Conservation (phyloP, 2,888 invertebrate species). For the Muscina levida region DNA sequence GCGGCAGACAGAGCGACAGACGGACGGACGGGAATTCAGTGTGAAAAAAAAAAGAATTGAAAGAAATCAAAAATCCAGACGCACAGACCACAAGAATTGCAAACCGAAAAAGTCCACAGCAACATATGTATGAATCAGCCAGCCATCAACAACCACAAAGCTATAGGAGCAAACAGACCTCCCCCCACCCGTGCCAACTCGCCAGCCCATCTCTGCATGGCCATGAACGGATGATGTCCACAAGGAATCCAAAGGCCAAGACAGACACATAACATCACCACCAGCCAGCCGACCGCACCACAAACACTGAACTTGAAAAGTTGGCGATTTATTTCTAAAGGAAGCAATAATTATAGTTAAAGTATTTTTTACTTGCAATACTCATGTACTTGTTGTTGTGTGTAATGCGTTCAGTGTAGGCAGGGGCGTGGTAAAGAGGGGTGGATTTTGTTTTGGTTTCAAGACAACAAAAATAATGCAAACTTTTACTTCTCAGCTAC, state of each 20-base stretch:
- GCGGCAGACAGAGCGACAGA: conserved; percentile 5
- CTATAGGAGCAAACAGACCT: conserved; percentile 15
- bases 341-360: conserved; percentile 73
- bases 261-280: conserved; percentile 21
- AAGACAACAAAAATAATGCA: too few relatives aligned
- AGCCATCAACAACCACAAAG: conserved; percentile 33
- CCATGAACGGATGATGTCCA: conserved; percentile 24
- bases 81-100: conserved; percentile 42
- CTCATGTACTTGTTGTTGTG: conserved; percentile 34
- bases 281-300: conserved; percentile 11
- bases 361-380: conserved; percentile 44
- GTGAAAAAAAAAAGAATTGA: neutral
- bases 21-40: neutral
- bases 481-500: too few relatives aligned
- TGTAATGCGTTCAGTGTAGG: conserved; percentile 44
- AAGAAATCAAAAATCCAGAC: conserved; percentile 51
- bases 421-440: conserved; percentile 24
- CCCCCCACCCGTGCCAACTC: neutral
- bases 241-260: conserved; percentile 2
- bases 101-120: neutral
- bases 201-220: too few relatives aligned
- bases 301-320: conserved; percentile 66
- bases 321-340: conserved; percentile 73
- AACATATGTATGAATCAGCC: conserved; percentile 42
- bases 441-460: too few relatives aligned